Base-by-base conservation (phyloP, 2,888 invertebrate species). In the Eupithecia pulchellata region DNA sequence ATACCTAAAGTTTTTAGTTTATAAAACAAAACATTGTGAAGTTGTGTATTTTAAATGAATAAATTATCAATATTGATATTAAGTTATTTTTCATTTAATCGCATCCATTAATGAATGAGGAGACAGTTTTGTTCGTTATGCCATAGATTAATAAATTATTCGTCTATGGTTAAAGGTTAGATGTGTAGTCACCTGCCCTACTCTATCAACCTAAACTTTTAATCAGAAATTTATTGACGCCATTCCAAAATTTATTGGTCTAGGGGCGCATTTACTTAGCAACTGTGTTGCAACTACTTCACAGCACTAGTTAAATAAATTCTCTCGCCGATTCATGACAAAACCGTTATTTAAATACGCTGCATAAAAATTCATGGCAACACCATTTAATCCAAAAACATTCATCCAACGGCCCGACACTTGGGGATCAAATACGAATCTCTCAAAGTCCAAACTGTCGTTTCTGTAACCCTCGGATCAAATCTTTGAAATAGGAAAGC, bases 1-100 rank as follows among this genome's bases (percentile, higher is more conserved):
- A 89, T 93, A 92, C 90, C 91, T 92, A 92, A 92, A 89, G 84
- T 91, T 93, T 92, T 93, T 92, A 93, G 92, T 93, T 94, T 90
- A 83, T 90, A 91, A 92, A 92, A 91, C 89, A 86, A 89, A 90
- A 90, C 89, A 91, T 92, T 93, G 93, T 93, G 93, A 93, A 93
- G 88, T 94, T 93, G 93, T 93, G 94, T 94, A 94, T 93, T 93
- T 94, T 94, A 93, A 93, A 93, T 93, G 91, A 94, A 93, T 94
- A 94, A 94, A 93, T 92, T 93, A 93, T 94, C 93, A 93, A 91
- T 92, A 94, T 92, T 93, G 93, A 93, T 93, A 93, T 92, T 91
- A 89, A 82, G 83, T 75, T 79, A 79, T 78, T 77, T 85, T 87
- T 89, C 87, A 76, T 65, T 73, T 74, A 76, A 13, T 30, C 29